Percentiles rank a stretch among this genome's conserved stretches.
Conservation (phyloP, 2,113 vertebrate genomes). For the Spermophilus dauricus region DNA sequence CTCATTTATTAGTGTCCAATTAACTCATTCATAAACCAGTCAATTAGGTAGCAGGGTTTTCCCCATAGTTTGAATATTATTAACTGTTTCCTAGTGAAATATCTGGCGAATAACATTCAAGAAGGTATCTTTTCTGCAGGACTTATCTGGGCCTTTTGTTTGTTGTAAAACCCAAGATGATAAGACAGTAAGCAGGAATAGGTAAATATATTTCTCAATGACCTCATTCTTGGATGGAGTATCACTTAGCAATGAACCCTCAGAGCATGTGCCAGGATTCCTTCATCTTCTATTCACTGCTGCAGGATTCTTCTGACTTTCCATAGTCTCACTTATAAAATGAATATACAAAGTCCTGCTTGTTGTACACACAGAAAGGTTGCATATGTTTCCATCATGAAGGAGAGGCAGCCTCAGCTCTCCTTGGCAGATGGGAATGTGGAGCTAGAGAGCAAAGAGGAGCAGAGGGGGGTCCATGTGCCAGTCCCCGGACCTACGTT, state of each 20-base stretch:
- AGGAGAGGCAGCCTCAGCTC: background rate
- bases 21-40: background rate
- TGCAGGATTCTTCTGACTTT: background rate
- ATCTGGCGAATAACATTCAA: background rate
- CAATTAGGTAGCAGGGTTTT: rapidly evolving
- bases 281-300: background rate
- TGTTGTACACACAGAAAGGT: background rate
- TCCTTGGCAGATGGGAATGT: background rate
- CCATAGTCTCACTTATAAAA: background rate
- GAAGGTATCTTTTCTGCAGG: background rate
- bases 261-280: rapidly evolving
- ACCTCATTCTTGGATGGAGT: background rate
- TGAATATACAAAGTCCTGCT: background rate
- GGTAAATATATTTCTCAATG: background rate
- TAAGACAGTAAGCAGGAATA: background rate
- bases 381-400: rapidly evolving
- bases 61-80: background rate
- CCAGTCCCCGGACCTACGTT: rapidly evolving
- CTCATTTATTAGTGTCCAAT: rapidly evolving
- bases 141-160: background rate
- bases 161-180: no score
- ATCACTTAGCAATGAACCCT: background rate
- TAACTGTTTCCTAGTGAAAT: background rate
- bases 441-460: background rate
- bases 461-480: rapidly evolving